Conservation (phyloP, 2,113 vertebrate species). For the Galbula dea region DNA sequence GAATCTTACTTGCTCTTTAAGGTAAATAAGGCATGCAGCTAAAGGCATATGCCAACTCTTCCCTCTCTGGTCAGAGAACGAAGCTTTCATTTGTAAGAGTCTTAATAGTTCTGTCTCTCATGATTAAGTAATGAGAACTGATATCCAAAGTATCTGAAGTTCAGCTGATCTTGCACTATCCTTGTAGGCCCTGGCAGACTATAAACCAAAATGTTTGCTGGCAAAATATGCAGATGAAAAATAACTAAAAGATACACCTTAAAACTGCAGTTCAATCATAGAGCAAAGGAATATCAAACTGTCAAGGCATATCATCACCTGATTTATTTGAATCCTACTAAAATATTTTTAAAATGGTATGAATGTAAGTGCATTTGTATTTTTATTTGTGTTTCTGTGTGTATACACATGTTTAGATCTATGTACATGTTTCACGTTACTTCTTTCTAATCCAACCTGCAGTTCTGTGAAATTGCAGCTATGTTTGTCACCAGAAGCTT, state of each 20-base stretch:
- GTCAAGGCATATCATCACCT: background rate
- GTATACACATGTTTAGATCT: too few species aligned
- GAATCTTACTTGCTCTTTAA: conserved; percentile 73
- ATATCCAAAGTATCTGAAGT: conserved; percentile 66
- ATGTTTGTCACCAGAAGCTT: background rate
- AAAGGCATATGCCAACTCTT: conserved; percentile 68
- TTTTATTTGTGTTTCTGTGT: background rate
- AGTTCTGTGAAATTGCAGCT: background rate
- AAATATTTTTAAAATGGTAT: background rate
- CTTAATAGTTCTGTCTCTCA: conserved; percentile 74
- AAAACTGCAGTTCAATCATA: background rate
- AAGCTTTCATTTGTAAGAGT: conserved; percentile 71
- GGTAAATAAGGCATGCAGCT: conserved; percentile 70
- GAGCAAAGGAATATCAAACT: background rate
- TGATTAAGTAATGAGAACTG: conserved; percentile 80
- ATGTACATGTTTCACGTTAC: background rate
- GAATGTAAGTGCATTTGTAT: background rate
- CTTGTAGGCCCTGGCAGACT: conserved; percentile 49
- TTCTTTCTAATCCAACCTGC: background rate
- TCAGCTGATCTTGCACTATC: conserved; percentile 77
- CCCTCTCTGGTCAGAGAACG: conserved; percentile 51
- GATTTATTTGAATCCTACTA: background rate
- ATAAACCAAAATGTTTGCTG: conserved; percentile 62
- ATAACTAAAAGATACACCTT: background rate
- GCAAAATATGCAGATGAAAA: conserved; percentile 27